A percentile compares a stretch with the other conserved stretches of the same genome.
Evolutionary conservation across 2,797 vertebrate species (phyloP).

Genomic region (Mionectes olivaceus): DNA sequence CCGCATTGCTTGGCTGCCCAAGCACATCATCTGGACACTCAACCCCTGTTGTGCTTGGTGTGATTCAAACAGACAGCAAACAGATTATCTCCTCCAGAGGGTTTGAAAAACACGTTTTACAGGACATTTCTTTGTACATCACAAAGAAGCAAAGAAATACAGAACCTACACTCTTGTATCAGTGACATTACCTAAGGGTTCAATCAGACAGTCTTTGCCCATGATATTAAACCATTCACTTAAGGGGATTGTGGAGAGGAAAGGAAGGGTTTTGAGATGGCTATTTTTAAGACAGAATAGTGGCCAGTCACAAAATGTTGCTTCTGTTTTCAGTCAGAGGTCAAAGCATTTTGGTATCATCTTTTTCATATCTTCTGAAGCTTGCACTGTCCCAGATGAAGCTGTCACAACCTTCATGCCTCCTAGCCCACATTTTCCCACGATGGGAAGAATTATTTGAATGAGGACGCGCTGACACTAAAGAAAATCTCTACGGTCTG

Average conservation of each 20-base stretch:
- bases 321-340: not conserved
- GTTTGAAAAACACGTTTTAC: not conserved
- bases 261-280: not conserved
- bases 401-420: not conserved
- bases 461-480: not conserved
- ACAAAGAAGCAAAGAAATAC: not conserved
- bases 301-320: not conserved
- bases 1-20: not conserved
- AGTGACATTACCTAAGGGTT: not conserved
- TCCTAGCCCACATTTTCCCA: not conserved
- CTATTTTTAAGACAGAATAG: not conserved
- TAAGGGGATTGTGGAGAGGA: not conserved
- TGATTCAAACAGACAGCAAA: not conserved
- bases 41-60: not conserved
- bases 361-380: not conserved
- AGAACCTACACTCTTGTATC: not conserved
- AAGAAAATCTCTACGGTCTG: not conserved
- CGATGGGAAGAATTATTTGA: not conserved
- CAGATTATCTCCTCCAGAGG: not conserved
- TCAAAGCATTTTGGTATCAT: not conserved
- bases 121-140: not conserved
- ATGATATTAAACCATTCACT: not conserved
- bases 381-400: not conserved
- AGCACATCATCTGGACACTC: not conserved
- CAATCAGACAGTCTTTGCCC: not conserved